These are phyloP conservation scores for Hoplodrina ambigua DNA, from an alignment of 2,888 invertebrate genomes.

Conservation along the genomic window DNA sequence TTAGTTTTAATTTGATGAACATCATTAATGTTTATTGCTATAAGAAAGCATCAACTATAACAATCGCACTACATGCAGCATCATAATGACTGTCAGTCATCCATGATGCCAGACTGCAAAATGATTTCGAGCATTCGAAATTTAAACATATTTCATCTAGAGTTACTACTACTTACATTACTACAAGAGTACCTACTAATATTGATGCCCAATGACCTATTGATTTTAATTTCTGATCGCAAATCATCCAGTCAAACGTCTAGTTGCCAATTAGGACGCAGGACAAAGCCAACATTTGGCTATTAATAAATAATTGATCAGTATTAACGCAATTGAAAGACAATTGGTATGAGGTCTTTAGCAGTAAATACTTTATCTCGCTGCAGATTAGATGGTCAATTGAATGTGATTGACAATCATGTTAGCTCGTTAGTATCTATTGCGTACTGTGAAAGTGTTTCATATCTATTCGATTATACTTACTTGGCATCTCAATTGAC, in stretches of 20 bases:
- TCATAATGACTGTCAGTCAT: not conserved
- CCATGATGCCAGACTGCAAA: not conserved
- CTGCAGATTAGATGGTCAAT: not conserved
- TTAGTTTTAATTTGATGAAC: not conserved
- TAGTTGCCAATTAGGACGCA: slow-evolving; percentile 9
- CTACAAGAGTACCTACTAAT: no score
- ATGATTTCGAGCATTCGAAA: not conserved
- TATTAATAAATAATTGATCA: slow-evolving; percentile 26
- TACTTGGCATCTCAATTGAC: no score
- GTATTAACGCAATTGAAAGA: slow-evolving; percentile 22
- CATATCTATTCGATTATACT: no score
- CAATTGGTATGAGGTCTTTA: slow-evolving; percentile 18
- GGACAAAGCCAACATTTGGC: slow-evolving; percentile 12
- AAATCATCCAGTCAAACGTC: slow-evolving; percentile 2
- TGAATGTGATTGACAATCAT: not conserved
- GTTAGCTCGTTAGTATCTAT: no score
- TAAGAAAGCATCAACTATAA: slow-evolving; percentile 5
- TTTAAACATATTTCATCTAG: not conserved
- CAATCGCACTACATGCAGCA: not conserved
- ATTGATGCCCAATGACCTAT: not conserved
- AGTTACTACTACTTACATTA: no score
- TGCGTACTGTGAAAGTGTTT: no score
- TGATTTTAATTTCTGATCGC: slow-evolving; percentile 4
- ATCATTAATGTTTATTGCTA: not conserved
- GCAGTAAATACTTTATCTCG: not conserved